Base-by-base conservation (phyloP, 2,888 invertebrate genomes). In the Xanthia togata region DNA sequence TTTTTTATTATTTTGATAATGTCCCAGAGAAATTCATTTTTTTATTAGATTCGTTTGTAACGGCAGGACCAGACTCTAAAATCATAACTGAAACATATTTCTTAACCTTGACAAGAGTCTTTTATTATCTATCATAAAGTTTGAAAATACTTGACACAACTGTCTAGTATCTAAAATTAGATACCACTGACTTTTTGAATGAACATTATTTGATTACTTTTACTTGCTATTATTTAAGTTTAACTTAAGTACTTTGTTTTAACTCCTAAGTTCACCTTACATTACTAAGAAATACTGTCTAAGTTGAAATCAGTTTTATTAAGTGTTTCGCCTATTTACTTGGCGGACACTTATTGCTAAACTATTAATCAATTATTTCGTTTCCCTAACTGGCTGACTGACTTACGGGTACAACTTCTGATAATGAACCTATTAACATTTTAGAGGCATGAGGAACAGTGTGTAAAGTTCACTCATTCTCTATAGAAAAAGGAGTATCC, bases 241-340 rank as follows among this genome's bases (percentile, higher is more conserved):
- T 38, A 64, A 64, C 67, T 44, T 35, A 78, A 47, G 62, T 31
- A 71, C 62, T 57, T 57, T 57, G 50, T 76, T 77, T 70, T 63
- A 63, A 50, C 38, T 62, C 47, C 20, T 26, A 71, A 71, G 55
- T 71, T 63, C 17, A 41, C 8, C 53, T 70, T 47, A 47, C n/a
- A 38, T 79, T 23, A 44, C 38, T n/a, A 11, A 55, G 72, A 63
- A 78, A 63, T 70, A 5, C 31, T 31, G 55, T 47, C 55, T 44
- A 38, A 70, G 41, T 60, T 69, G 12, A 31, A 79, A 79, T 69
- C 35, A 38, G 26, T 77, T 60, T 8, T 41, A 41, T 77, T 76
- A 55, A 55, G 55, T 76, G 50, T n/a, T 65, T 64, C n/a, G 31
- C 60, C 20, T 41, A 50, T 74, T 74, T 53, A 4, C 17, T 53